Conservation (phyloP, 2,797 vertebrate genomes). For the Prunella strophiata region DNA sequence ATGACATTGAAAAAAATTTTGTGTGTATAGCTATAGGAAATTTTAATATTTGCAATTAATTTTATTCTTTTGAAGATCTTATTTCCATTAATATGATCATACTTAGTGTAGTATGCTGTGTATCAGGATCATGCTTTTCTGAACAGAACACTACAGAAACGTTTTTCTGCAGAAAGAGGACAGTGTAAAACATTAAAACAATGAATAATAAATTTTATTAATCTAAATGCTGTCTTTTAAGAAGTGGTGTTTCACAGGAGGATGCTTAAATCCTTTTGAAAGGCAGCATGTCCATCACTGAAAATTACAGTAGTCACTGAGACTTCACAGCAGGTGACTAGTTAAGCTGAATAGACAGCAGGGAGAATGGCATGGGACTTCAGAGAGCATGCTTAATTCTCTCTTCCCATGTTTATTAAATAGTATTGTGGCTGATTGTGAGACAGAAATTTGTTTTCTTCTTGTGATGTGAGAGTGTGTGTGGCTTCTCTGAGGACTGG, state of each 20-base stretch:
- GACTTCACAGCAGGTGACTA: background rate
- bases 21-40: background rate
- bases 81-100: background rate
- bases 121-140: background rate
- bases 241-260: background rate
- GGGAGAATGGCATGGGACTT: background rate
- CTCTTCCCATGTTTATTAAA: background rate
- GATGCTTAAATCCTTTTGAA: background rate
- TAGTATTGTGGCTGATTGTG: background rate
- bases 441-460: constrained; percentile 9
- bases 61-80: background rate
- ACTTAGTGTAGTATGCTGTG: background rate
- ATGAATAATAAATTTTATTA: background rate
- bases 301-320: background rate
- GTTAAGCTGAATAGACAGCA: background rate
- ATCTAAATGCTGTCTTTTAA: background rate
- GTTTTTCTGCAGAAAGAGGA: background rate
- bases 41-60: background rate
- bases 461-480: background rate
- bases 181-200: background rate
- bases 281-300: background rate
- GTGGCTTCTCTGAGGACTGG: background rate
- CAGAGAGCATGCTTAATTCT: constrained; percentile 1
- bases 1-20: background rate
- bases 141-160: background rate